Base-by-base conservation (phyloP, 1,140 invertebrate genomes). In the Patella vulgata region DNA sequence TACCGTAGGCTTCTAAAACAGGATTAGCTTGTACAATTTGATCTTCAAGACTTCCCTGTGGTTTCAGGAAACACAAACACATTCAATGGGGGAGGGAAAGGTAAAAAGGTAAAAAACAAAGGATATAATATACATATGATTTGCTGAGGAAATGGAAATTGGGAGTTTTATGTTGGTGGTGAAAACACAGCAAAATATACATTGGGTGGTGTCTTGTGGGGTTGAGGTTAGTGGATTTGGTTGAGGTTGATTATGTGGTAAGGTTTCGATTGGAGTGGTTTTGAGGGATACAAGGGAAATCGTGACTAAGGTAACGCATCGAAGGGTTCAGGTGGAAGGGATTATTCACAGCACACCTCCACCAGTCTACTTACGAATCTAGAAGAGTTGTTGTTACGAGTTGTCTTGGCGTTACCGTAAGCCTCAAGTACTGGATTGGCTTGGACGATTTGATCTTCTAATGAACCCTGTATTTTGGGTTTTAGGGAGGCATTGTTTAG, bases 21-120 rank as follows among this genome's bases (percentile, higher is more conserved):
- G 96, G 96, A 88, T 99, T 99, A 86, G 96, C 97, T 86, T 98
- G 96, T 74, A 99, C 95, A 87, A 98, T 95, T 87, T 98, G 96
- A 89, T 98, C 96, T 89, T 98, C 96, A 21, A 85, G 65, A 42
- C 57, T 57, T 23, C 68, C 72, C 68, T 76, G 52, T 51, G 33
- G 5, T 36, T 36, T 8, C 33, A 36, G n/a, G 23, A 14, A 30
- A n/a, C n/a, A 46, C 23, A 19, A 46, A n/a, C 17, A n/a, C 9
- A n/a, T 40, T 40, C 9, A n/a, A 40, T 40, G 23, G 23, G 23
- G 23, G 12, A n/a, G n/a, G n/a, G n/a, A n/a, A n/a, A n/a, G n/a
- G n/a, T n/a, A n/a, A n/a, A 23, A 58, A 53, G 36, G 60, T 27
- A 56, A 54, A 63, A 19, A 30, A 44, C 21, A 48, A 60, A 60